phyloP scores from a whole-genome alignment of 2,113 vertebrate genomes.

The Elanoides forficatus region DNA sequence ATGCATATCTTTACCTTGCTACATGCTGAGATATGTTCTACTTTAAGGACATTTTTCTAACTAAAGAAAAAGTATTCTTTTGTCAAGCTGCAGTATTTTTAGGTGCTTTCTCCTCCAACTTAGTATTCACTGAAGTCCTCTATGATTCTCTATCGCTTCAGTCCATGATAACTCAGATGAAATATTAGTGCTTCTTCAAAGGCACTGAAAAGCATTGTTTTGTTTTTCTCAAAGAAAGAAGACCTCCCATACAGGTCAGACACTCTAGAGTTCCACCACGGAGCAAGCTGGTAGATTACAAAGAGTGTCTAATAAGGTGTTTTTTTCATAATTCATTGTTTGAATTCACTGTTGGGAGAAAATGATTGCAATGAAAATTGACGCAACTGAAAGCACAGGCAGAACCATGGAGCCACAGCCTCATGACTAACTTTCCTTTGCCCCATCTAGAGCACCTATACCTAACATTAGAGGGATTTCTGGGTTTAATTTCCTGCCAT shows the following conservation, averaged over 20 bases:
- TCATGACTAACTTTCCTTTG: neutral
- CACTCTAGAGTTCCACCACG: neutral
- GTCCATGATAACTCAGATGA: neutral
- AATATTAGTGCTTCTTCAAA: neutral
- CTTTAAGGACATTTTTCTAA: slow-evolving; percentile 29
- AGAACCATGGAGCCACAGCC: neutral
- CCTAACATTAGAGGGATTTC: neutral
- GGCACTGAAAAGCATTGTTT: neutral
- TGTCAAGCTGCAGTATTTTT: slow-evolving; percentile 43
- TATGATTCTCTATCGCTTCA: neutral
- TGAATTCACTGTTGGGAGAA: neutral
- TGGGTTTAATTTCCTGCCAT: neutral
- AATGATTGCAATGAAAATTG: neutral
- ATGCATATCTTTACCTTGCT: neutral
- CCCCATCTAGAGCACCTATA: neutral
- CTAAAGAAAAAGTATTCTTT: slow-evolving; percentile 6
- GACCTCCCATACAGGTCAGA: neutral
- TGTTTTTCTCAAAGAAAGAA: neutral
- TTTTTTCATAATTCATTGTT: neutral
- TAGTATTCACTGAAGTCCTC: neutral
- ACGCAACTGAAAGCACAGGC: neutral
- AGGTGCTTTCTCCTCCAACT: neutral
- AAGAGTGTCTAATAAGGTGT: neutral
- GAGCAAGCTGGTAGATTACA: neutral
- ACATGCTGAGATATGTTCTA: slow-evolving; percentile 58